Conservation (phyloP, 1,140 invertebrate genomes). For the Nylanderia fulva region DNA sequence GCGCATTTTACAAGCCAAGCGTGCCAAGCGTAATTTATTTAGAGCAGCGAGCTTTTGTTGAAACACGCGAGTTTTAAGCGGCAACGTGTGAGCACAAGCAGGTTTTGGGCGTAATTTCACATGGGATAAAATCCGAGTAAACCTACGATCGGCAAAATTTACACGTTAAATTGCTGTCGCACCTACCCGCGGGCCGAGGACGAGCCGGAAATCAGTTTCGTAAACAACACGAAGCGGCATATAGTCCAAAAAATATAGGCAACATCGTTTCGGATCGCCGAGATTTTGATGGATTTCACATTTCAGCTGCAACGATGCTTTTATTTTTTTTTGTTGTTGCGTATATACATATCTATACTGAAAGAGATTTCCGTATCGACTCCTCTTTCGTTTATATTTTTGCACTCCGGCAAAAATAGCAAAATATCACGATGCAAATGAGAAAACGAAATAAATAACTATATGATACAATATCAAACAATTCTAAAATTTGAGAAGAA, state of each 20-base stretch:
- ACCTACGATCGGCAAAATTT: conserved; percentile 32
- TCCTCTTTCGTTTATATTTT: conserved; percentile 16
- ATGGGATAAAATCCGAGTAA: conserved; percentile 28
- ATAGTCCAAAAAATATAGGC: conserved; percentile 24
- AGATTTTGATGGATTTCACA: conserved; percentile 66
- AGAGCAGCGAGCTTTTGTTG: conserved; percentile 3
- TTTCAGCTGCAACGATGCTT: conserved; percentile 29
- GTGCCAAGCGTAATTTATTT: conserved; percentile 48
- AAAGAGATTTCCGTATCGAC: conserved; percentile 9
- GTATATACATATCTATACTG: conserved; percentile 46
- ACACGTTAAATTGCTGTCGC: conserved; percentile 36
- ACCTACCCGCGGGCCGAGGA: not conserved
- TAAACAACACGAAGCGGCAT: conserved; percentile 26
- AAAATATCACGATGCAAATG: not conserved
- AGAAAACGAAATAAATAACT: conserved; percentile 23
- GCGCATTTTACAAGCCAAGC: conserved; percentile 31
- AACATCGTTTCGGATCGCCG: conserved; percentile 33
- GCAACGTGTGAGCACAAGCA: conserved; percentile 5
- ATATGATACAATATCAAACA: not conserved
- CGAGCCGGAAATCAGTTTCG: conserved; percentile 60
- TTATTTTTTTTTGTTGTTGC: conserved; percentile 58
- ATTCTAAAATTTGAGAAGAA: not conserved
- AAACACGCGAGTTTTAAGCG: conserved; percentile 37
- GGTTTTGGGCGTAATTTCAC: conserved; percentile 27
- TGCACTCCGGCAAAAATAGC: conserved; percentile 10